Conservation (phyloP, 2,888 invertebrate species). For the Aphodius granarius region DNA sequence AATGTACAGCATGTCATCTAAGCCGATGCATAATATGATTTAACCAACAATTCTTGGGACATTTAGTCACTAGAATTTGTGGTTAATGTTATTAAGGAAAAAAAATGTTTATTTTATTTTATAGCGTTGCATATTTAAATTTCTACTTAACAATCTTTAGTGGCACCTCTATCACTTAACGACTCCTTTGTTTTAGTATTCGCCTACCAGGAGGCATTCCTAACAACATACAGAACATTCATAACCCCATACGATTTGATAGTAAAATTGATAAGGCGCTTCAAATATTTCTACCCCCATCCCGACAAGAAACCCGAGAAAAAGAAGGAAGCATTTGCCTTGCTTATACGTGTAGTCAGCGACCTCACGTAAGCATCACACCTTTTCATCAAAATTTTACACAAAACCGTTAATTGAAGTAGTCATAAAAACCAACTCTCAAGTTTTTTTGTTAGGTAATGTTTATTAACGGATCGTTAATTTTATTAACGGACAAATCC, state of each 20-base stretch:
- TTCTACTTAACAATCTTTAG: neutral
- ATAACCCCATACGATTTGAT: slow-evolving; percentile 85
- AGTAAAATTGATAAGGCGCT: slow-evolving; percentile 80
- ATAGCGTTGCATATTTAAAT: neutral
- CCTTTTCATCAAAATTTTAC: no score
- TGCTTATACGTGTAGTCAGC: slow-evolving; percentile 92
- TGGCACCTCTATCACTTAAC: slow-evolving; percentile 14
- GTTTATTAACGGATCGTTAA: no score
- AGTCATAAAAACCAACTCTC: no score
- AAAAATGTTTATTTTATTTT: neutral
- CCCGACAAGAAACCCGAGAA: slow-evolving; percentile 66
- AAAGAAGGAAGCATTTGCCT: slow-evolving; percentile 80
- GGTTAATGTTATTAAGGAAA: no score
- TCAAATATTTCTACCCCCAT: slow-evolving; percentile 74
- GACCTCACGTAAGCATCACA: slow-evolving; percentile 84
- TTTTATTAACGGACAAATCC: no score
- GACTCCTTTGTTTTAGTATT: slow-evolving; percentile 65
- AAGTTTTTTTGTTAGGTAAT: no score
- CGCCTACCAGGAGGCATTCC: slow-evolving; percentile 96
- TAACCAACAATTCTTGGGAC: no score
- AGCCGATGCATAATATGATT: no score
- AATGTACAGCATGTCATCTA: no score
- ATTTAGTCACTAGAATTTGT: no score
- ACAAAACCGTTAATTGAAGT: neutral
- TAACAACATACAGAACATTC: slow-evolving; percentile 97